Conservation (phyloP, 2,797 vertebrate genomes). For the Fistularia tabacaria region DNA sequence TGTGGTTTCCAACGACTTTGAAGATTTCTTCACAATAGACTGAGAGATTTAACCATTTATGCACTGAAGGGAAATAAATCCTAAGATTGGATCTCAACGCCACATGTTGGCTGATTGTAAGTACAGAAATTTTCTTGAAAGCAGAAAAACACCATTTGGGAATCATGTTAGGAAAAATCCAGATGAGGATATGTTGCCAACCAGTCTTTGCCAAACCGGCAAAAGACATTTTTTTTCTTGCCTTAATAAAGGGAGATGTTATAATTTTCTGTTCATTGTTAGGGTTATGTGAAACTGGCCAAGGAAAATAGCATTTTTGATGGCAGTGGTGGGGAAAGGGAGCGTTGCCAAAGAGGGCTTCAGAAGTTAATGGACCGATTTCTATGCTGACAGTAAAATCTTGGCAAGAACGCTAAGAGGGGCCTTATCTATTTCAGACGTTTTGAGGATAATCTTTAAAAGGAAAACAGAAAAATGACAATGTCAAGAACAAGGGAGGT, state of each 20-base stretch:
- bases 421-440: conserved; percentile 65
- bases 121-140: conserved; percentile 67
- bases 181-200: conserved; percentile 59
- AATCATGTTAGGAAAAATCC: conserved; percentile 71
- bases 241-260: conserved; percentile 69
- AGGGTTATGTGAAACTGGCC: conserved; percentile 67
- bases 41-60: conserved; percentile 68
- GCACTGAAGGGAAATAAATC: conserved; percentile 41
- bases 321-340: conserved; percentile 63
- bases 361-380: conserved; percentile 73
- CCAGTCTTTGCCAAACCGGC: conserved; percentile 56
- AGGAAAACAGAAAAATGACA: conserved; percentile 64
- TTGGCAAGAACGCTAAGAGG: conserved; percentile 56
- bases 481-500: conserved; percentile 66
- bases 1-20: conserved; percentile 69
- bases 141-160: conserved; percentile 61
- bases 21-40: conserved; percentile 71
- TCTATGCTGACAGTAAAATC: conserved; percentile 73
- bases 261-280: conserved; percentile 77
- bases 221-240: conserved; percentile 43
- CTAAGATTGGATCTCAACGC: conserved; percentile 72
- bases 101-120: conserved; percentile 73
- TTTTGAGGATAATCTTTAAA: conserved; percentile 72
- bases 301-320: conserved; percentile 74
- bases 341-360: conserved; percentile 72